Conservation (phyloP, 2,113 vertebrate genomes). For the Terrapene triunguis region DNA sequence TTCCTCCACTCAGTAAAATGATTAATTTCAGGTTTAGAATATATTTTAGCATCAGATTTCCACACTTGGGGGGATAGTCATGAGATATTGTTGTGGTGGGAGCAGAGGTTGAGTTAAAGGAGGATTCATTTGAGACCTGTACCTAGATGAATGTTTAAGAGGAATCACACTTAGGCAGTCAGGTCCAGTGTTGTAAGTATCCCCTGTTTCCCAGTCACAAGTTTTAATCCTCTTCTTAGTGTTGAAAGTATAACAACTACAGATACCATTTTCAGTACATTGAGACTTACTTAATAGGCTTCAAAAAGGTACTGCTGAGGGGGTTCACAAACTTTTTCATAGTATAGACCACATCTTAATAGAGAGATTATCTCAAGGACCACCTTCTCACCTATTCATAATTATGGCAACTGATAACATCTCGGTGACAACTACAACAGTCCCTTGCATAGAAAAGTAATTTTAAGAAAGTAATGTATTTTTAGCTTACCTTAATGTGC, state of each 20-base stretch:
- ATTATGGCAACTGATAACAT: neutral
- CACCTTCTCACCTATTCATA: rapidly evolving
- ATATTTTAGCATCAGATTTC: neutral
- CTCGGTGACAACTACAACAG: neutral
- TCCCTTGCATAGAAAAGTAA: neutral
- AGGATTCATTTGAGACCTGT: neutral
- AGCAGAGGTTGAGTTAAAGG: neutral
- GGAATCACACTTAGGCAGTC: neutral
- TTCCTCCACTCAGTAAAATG: neutral
- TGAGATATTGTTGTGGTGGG: too few relatives aligned
- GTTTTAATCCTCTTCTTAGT: neutral
- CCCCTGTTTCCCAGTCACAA: rapidly evolving
- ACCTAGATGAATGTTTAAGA: neutral
- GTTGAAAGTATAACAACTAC: neutral
- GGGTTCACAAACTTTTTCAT: neutral
- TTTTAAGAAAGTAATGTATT: slow-evolving; percentile 29
- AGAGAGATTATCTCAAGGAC: rapidly evolving
- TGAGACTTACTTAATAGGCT: too few relatives aligned
- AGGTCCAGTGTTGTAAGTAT: neutral
- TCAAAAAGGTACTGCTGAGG: too few relatives aligned
- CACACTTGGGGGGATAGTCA: neutral
- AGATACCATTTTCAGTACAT: rapidly evolving
- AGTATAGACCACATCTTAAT: rapidly evolving
- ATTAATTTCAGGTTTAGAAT: neutral
- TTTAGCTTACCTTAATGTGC: slow-evolving; percentile 8